Percentiles rank a stretch among this genome's conserved stretches.
Evolutionary conservation across 2,888 invertebrate species (phyloP).

Genomic region (Temnothorax unifasciatus): DNA sequence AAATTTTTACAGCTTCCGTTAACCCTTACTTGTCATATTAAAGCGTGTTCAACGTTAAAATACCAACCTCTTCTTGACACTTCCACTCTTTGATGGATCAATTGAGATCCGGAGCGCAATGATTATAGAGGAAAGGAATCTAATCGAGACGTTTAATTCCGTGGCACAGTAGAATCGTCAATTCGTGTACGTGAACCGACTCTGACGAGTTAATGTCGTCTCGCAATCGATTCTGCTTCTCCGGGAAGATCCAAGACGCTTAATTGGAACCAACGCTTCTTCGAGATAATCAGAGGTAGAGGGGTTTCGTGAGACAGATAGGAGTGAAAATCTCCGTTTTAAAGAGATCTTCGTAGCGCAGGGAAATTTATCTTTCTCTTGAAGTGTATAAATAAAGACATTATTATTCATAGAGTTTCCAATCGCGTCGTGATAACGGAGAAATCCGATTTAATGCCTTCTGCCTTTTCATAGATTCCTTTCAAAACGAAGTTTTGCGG

Average conservation of each 20-base stretch:
- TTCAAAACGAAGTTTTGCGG: slow-evolving; percentile 33
- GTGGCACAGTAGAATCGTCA: slow-evolving; percentile 51
- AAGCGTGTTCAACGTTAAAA: neutral
- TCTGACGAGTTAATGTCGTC: slow-evolving; percentile 44
- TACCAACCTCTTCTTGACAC: neutral
- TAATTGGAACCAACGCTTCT: slow-evolving; percentile 49
- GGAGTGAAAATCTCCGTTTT: slow-evolving; percentile 22
- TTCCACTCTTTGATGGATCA: slow-evolving; percentile 9
- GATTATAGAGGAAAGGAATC: slow-evolving; percentile 42
- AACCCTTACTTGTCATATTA: too few relatives aligned
- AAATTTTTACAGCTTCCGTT: slow-evolving; percentile 12
- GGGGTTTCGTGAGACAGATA: neutral
- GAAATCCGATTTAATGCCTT: slow-evolving; percentile 60
- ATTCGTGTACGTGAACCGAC: slow-evolving; percentile 59
- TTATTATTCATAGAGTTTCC: slow-evolving; percentile 74
- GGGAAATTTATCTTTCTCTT: slow-evolving; percentile 56
- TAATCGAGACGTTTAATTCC: slow-evolving; percentile 62
- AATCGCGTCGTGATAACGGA: slow-evolving; percentile 57
- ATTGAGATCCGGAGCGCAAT: slow-evolving; percentile 18
- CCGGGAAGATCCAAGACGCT: slow-evolving; percentile 39
- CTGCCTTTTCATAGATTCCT: slow-evolving; percentile 40
- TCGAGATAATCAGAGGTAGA: slow-evolving; percentile 30
- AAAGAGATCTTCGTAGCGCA: slow-evolving; percentile 29
- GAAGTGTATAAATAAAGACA: slow-evolving; percentile 66
- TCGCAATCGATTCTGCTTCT: slow-evolving; percentile 48